Percentiles rank a stretch among this genome's conserved stretches.
phyloP scores from a whole-genome alignment of 2,888 invertebrate genomes.

The Nymphalis urticae region DNA sequence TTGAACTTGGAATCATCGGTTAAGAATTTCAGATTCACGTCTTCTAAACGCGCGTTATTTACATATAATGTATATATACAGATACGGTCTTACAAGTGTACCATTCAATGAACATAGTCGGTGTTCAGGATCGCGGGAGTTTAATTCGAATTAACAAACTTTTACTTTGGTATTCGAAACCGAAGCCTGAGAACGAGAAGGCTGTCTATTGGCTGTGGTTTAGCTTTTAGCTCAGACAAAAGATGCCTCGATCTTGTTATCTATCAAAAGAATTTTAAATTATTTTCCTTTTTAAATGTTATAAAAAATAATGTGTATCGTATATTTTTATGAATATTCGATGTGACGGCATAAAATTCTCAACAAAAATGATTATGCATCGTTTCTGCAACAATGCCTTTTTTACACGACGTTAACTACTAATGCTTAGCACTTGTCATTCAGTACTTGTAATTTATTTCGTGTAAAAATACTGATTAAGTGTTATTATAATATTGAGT shows the following conservation, averaged over 20 bases:
- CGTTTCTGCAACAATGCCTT: no score
- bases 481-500: no score
- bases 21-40: no score
- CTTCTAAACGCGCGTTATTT: no score
- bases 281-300: constrained; percentile 7
- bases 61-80: neutral
- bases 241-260: constrained; percentile 28
- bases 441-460: no score
- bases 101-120: neutral
- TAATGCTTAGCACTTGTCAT: no score
- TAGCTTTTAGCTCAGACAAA: constrained; percentile 29
- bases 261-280: constrained; percentile 19
- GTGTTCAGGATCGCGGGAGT: neutral
- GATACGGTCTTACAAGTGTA: neutral
- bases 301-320: neutral
- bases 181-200: neutral
- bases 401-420: no score
- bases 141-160: constrained; percentile 4
- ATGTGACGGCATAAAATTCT: no score
- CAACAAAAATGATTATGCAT: no score
- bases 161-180: neutral
- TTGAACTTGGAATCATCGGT: no score
- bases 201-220: constrained; percentile 12
- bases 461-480: no score
- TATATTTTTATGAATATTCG: neutral